phyloP scores from a whole-genome alignment of 2,113 vertebrate genomes.

The Misgurnus mizolepis region DNA sequence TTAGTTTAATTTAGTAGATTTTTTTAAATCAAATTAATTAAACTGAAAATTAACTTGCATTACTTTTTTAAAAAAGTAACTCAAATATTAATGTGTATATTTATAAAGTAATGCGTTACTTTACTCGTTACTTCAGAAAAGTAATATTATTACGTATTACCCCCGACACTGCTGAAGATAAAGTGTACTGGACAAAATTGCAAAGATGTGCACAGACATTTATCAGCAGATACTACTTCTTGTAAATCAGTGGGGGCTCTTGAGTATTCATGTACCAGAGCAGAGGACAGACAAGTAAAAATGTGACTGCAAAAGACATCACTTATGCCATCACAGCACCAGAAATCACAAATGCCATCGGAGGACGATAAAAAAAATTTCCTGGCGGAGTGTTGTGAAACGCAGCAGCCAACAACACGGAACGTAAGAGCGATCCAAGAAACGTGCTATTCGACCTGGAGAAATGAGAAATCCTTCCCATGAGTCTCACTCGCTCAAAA shows the following conservation, averaged over 20 bases:
- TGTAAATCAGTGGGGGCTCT: not conserved
- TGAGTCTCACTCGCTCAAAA: constrained; percentile 16
- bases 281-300: constrained; percentile 8
- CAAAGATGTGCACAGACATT: not conserved
- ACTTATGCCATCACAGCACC: constrained; percentile 53
- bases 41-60: too few species aligned
- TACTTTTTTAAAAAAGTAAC: too few species aligned
- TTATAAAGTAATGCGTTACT: too few species aligned
- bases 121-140: too few species aligned
- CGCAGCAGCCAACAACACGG: constrained; percentile 35
- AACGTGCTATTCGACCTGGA: constrained; percentile 18
- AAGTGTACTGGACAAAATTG: constrained; percentile 29
- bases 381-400: constrained; percentile 48
- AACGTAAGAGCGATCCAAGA: constrained; percentile 45
- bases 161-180: not conserved
- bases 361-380: constrained; percentile 54
- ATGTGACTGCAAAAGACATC: constrained; percentile 49
- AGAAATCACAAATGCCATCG: constrained; percentile 36
- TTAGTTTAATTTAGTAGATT: too few species aligned
- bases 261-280: not conserved
- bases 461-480: constrained; percentile 39
- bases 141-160: too few species aligned
- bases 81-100: too few species aligned
- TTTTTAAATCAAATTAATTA: too few species aligned
- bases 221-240: not conserved